Base-by-base conservation (phyloP, 1,140 invertebrate species). In the Pseudomyrmex gracilis region DNA sequence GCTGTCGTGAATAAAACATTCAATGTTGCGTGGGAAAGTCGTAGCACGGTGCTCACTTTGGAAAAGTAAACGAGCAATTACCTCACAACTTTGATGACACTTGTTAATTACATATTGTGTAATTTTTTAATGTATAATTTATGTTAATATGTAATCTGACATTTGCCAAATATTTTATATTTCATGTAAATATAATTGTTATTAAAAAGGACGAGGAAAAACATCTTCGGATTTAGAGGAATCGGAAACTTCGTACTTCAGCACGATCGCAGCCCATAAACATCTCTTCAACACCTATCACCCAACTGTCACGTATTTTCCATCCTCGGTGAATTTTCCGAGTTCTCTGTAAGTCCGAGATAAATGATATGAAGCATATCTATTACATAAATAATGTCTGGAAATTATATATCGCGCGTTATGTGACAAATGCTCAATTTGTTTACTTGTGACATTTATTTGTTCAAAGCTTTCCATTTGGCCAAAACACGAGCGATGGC, bases 21-120 rank as follows among this genome's bases (percentile, higher is more conserved):
- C 15, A 49, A 43, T 47, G 57, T 8, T 1, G 43, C 76, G 82
- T 82, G 85, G 63, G 85, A 87, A 85, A 82, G 34, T 47, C 2
- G 3, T n/a, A 13, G 7, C 0, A 12, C 0, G 34, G 8, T 20
- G 47, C 45, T 57, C 67, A n/a, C 60, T 66, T 22, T 20, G 34
- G 15, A 51, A 3, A 13, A 51, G 12, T 13, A 34, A 34, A 34
- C 34, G 43, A n/a, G 12, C 8, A 76, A 51, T 34, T 24, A 20
- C 24, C 34, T 64, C 15, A 57, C 17, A 58, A 57, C 7, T 58
- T 17, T 45, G 1, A 58, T 43, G 57, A 55, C 2, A 17, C 0
- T 15, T n/a, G 47, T 34, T 13, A 24, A 24, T 34, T 24, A 24
- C 24, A 61, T 13, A 10, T 24, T 9, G 12, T 12, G 10, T 47